Percentiles rank a stretch among this genome's conserved stretches.
phyloP scores from a whole-genome alignment of 2,888 invertebrate genomes.

The Netelia inedita region DNA sequence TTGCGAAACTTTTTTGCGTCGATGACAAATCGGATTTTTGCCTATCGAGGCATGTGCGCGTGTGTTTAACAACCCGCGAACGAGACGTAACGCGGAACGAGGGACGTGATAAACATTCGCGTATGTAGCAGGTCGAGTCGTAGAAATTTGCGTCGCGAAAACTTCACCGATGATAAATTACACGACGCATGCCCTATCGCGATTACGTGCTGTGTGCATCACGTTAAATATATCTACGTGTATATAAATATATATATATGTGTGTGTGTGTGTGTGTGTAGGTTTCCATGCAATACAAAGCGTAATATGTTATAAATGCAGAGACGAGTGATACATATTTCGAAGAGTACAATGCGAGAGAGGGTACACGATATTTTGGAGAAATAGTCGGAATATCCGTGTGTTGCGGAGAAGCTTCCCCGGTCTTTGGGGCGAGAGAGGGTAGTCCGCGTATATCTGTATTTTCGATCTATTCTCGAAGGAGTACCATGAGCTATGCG shows the following conservation, averaged over 20 bases:
- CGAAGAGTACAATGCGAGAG: slow-evolving; percentile 32
- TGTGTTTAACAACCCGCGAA: too few species aligned
- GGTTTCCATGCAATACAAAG: background rate
- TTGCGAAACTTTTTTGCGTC: background rate
- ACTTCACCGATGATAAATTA: background rate
- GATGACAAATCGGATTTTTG: slow-evolving; percentile 4
- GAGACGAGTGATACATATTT: slow-evolving; percentile 30
- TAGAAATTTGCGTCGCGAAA: background rate
- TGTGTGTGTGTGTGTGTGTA: background rate
- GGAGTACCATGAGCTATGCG: slow-evolving; percentile 65
- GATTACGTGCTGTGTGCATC: slow-evolving; percentile 2
- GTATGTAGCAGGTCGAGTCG: background rate
- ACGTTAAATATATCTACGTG: background rate
- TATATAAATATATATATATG: background rate
- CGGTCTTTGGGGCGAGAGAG: slow-evolving; percentile 10
- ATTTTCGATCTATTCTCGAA: slow-evolving; percentile 62
- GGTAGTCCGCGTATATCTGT: slow-evolving; percentile 12
- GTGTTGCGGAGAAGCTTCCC: slow-evolving; percentile 28
- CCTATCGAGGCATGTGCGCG: too few species aligned
- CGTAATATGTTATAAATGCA: slow-evolving; percentile 32
- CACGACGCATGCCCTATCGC: background rate
- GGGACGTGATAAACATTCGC: background rate
- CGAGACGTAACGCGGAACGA: background rate
- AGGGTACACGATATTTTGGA: too few species aligned
- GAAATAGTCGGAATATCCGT: slow-evolving; percentile 12